Evolutionary conservation across 53 echinoderm and acorn worm genomes (phyloP).

Genomic region (Hippasteria phrygiana): DNA sequence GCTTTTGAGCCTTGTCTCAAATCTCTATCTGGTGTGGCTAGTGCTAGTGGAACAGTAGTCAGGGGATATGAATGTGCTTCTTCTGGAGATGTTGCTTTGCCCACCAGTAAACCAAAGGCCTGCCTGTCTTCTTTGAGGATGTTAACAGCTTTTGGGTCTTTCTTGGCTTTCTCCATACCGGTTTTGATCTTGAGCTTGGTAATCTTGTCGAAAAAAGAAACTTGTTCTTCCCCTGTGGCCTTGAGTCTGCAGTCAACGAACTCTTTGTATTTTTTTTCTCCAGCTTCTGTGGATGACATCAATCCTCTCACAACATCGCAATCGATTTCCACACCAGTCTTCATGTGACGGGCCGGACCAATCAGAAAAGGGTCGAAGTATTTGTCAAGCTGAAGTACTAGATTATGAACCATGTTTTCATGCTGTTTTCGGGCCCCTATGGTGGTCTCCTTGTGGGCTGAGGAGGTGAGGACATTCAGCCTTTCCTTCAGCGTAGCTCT

Average conservation of each 20-base stretch:
- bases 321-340: slow-evolving; percentile 14
- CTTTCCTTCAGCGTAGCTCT: slow-evolving; percentile 20
- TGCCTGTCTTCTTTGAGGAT: slow-evolving; percentile 8
- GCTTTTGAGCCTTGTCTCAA: slow-evolving; percentile 21
- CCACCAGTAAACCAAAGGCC: slow-evolving; percentile 11
- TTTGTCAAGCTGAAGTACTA: slow-evolving; percentile 11
- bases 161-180: slow-evolving; percentile 10
- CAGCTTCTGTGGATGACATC: slow-evolving; percentile 5
- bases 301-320: neutral
- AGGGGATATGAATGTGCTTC: slow-evolving; percentile 18
- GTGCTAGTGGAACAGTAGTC: slow-evolving; percentile 2
- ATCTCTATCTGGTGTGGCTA: slow-evolving; percentile 11
- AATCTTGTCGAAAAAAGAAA: slow-evolving; percentile 13
- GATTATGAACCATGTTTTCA: too few species aligned
- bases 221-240: too few species aligned
- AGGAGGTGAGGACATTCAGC: neutral
- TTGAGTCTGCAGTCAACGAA: too few species aligned
- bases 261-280: too few species aligned
- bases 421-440: neutral
- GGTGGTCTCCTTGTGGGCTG: neutral
- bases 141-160: slow-evolving; percentile 3
- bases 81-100: neutral
- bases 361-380: slow-evolving; percentile 9
- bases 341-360: slow-evolving; percentile 30
- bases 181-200: slow-evolving; percentile 20